Evolutionary conservation across 2,888 invertebrate species (phyloP).

Genomic region (Tridacna gigas): DNA sequence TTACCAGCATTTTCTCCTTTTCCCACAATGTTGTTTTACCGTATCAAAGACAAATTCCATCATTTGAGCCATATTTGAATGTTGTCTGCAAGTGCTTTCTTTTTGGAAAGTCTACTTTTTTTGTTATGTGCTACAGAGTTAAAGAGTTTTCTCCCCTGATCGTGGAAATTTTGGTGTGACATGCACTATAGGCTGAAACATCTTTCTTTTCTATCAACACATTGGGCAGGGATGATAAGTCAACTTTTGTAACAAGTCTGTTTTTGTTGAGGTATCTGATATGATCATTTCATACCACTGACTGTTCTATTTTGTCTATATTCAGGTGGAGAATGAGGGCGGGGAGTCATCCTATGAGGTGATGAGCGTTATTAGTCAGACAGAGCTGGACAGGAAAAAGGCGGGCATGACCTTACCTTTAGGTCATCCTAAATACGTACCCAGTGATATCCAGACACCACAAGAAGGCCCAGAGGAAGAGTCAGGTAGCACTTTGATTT

Average conservation of each 20-base stretch:
- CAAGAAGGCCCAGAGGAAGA: conserved; percentile 83
- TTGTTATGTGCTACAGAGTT: too few relatives aligned
- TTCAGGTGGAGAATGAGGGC: conserved; percentile 76
- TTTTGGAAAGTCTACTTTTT: too few relatives aligned
- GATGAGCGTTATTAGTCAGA: conserved; percentile 91
- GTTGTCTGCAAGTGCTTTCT: not conserved
- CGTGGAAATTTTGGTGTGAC: too few relatives aligned
- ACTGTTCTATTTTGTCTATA: too few relatives aligned
- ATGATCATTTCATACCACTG: too few relatives aligned
- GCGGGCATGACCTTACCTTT: conserved; percentile 81
- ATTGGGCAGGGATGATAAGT: too few relatives aligned
- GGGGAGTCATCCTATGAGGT: conserved; percentile 86
- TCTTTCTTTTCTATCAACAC: too few relatives aligned
- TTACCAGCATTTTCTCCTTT: not conserved
- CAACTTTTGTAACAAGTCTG: too few relatives aligned
- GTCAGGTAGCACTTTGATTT: conserved; percentile 70
- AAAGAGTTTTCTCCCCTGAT: too few relatives aligned
- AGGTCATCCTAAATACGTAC: conserved; percentile 73
- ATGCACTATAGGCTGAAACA: too few relatives aligned
- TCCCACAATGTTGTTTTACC: not conserved
- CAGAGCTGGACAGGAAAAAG: conserved; percentile 85
- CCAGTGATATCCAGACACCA: conserved; percentile 79
- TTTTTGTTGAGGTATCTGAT: too few relatives aligned
- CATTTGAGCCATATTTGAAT: not conserved
- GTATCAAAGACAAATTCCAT: not conserved